These are phyloP conservation scores for Tetragonula carbonaria DNA, from an alignment of 2,888 invertebrate species.

Conservation along the genomic window DNA sequence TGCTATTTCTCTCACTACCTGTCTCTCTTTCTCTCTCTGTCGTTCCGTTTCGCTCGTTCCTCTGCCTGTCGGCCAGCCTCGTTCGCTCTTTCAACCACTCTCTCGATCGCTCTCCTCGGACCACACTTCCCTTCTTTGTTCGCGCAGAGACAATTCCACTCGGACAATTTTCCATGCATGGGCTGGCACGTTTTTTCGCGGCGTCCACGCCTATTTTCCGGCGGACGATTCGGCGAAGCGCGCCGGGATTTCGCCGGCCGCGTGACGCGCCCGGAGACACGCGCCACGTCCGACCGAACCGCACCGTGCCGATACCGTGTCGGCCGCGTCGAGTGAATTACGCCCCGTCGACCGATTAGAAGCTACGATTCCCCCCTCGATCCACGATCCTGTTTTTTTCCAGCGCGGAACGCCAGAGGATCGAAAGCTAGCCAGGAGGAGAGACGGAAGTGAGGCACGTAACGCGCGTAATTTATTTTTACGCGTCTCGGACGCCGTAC, in stretches of 20 bases:
- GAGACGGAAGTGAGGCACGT: neutral
- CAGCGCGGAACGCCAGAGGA: neutral
- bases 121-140: slow-evolving; percentile 21
- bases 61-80: neutral
- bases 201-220: slow-evolving; percentile 72
- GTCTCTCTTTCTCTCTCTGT: neutral
- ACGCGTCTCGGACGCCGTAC: slow-evolving; percentile 46
- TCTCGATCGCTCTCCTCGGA: slow-evolving; percentile 8
- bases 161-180: slow-evolving; percentile 72
- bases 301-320: neutral
- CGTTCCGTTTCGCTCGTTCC: neutral
- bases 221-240: slow-evolving; percentile 63
- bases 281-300: neutral
- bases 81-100: slow-evolving; percentile 3
- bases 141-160: slow-evolving; percentile 54
- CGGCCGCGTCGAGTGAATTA: slow-evolving; percentile 8
- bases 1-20: slow-evolving; percentile 5
- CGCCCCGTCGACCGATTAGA: slow-evolving; percentile 27
- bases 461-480: slow-evolving; percentile 44
- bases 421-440: neutral
- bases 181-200: slow-evolving; percentile 67
- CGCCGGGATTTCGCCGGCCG: slow-evolving; percentile 48
- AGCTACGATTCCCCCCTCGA: slow-evolving; percentile 5
- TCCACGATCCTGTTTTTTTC: neutral
- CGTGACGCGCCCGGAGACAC: neutral